Conservation (phyloP, 2,113 vertebrate species). For the Collichthys lucidus region DNA sequence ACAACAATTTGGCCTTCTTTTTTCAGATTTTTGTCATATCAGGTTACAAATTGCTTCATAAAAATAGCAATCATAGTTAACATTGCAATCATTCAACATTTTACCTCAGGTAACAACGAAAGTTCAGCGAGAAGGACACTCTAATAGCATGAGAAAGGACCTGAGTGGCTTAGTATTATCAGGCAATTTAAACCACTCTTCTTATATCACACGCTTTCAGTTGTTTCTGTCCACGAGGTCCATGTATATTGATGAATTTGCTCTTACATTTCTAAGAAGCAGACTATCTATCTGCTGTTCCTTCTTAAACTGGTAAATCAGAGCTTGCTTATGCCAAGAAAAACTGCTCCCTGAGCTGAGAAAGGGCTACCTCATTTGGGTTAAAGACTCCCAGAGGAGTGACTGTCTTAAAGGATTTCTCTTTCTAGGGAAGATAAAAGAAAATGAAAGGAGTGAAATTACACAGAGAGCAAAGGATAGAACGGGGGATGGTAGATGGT, state of each 20-base stretch:
- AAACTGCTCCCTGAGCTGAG: constrained; percentile 58
- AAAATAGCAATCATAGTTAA: neutral
- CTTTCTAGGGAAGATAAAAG: constrained; percentile 73
- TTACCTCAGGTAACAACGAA: neutral
- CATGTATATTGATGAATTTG: constrained; percentile 13
- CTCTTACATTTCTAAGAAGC: constrained; percentile 26
- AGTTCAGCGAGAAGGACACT: neutral
- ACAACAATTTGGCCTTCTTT: neutral
- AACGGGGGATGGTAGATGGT: constrained; percentile 15
- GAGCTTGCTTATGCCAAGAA: constrained; percentile 38
- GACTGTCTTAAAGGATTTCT: constrained; percentile 65
- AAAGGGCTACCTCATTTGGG: constrained; percentile 74
- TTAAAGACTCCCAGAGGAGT: constrained; percentile 70
- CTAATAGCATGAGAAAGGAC: neutral
- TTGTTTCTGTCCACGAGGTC: constrained; percentile 13
- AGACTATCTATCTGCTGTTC: neutral
- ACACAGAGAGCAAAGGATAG: constrained; percentile 23
- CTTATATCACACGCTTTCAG: too few species aligned
- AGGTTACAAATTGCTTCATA: neutral
- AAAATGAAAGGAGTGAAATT: constrained; percentile 50
- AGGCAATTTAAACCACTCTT: neutral
- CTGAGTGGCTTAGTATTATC: neutral
- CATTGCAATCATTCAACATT: neutral
- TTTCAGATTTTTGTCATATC: neutral
- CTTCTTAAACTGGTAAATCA: constrained; percentile 15